These are phyloP conservation scores for Chionoecetes opilio DNA, from an alignment of 1,140 invertebrate species.

Conservation along the genomic window DNA sequence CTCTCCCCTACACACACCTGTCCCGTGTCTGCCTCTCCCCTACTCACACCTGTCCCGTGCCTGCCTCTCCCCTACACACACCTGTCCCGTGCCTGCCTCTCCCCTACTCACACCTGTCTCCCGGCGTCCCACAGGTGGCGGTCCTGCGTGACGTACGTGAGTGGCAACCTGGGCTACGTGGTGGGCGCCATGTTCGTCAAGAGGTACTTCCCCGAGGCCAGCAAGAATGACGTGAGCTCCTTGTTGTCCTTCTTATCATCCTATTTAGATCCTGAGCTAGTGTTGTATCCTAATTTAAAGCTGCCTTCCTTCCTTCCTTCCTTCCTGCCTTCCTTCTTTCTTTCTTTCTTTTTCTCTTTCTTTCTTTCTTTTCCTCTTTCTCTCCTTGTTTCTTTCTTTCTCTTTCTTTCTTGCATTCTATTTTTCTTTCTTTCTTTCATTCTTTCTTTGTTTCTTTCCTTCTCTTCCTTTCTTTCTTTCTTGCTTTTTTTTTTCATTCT, in stretches of 20 bases:
- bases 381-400: too few relatives aligned
- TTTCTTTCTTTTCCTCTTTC: background rate
- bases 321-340: background rate
- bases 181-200: constrained; percentile 93
- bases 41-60: background rate
- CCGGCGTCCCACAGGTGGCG: constrained; percentile 89
- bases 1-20: background rate
- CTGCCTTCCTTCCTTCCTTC: background rate
- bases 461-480: too few relatives aligned
- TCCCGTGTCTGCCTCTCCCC: background rate
- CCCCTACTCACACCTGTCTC: constrained; percentile 90
- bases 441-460: too few relatives aligned
- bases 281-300: too few relatives aligned
- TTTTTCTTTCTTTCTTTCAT: background rate
- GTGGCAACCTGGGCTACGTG: constrained; percentile 93
- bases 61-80: background rate
- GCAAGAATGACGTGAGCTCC: constrained; percentile 89
- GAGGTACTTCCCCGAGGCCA: constrained; percentile 93
- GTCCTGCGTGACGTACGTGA: constrained; percentile 92
- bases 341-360: background rate
- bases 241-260: background rate
- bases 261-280: background rate
- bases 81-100: constrained; percentile 79
- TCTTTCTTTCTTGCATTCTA: background rate
- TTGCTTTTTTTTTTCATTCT: too few relatives aligned